Evolutionary conservation across 1,140 invertebrate genomes (phyloP).

Genomic region (Pseudoatta argentina): DNA sequence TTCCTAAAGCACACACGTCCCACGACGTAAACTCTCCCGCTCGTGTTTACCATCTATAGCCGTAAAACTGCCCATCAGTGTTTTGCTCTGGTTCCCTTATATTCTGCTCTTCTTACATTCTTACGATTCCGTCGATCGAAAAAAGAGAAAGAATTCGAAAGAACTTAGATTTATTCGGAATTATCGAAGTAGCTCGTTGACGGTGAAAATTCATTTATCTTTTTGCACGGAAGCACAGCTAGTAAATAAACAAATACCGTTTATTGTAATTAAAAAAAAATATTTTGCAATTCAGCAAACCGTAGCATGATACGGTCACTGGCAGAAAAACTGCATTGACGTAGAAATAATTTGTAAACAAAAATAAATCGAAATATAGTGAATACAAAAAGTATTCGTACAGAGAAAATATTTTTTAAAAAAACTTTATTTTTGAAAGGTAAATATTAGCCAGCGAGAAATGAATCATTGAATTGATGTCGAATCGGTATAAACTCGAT

Average conservation of each 20-base stretch:
- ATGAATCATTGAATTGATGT: too few species aligned
- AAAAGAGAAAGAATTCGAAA: neutral
- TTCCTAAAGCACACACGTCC: slow-evolving; percentile 69
- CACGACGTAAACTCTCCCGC: slow-evolving; percentile 53
- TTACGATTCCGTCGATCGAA: neutral
- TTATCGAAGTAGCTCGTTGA: neutral
- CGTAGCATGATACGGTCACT: too few species aligned
- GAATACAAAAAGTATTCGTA: too few species aligned
- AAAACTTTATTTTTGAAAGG: too few species aligned
- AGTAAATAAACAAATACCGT: neutral
- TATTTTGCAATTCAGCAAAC: neutral
- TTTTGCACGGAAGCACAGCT: neutral
- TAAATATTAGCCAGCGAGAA: too few species aligned
- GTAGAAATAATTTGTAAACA: neutral
- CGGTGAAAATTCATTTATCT: neutral
- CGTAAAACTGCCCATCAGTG: slow-evolving; percentile 52
- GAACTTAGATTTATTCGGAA: neutral
- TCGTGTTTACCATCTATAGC: slow-evolving; percentile 45
- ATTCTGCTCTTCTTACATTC: neutral
- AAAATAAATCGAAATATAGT: neutral
- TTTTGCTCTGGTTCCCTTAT: neutral
- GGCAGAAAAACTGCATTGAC: neutral
- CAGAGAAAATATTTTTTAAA: too few species aligned
- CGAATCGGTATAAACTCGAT: too few species aligned
- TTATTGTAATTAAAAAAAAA: neutral